These are phyloP conservation scores for Helostoma temminkii DNA, from an alignment of 2,797 vertebrate genomes.

Conservation along the genomic window DNA sequence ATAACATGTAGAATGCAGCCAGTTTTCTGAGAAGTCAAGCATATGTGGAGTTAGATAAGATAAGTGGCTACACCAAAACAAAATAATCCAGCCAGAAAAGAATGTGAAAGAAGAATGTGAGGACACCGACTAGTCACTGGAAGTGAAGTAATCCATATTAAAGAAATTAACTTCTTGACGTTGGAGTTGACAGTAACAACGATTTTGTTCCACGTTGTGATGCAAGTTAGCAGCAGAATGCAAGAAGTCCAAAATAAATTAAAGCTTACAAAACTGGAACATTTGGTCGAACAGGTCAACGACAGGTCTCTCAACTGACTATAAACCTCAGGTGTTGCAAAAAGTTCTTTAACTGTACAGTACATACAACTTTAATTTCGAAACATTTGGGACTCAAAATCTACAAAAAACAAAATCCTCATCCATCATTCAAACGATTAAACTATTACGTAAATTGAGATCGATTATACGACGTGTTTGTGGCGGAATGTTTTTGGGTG, in stretches of 20 bases:
- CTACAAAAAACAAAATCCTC: too few species aligned
- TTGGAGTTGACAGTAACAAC: neutral
- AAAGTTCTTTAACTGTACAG: too few species aligned
- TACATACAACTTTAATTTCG: too few species aligned
- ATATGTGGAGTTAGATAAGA: neutral
- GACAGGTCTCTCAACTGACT: neutral
- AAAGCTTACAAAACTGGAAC: neutral
- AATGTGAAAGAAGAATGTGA: neutral
- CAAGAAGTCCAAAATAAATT: neutral
- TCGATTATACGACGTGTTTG: neutral
- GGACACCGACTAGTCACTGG: neutral
- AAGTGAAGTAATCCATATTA: slow-evolving; percentile 7
- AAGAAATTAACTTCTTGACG: neutral
- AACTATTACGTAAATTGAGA: neutral
- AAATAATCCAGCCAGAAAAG: neutral
- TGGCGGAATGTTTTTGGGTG: neutral
- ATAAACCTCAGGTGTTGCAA: neutral
- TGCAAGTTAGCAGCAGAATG: neutral
- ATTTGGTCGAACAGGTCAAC: neutral
- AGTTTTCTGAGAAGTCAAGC: too few species aligned
- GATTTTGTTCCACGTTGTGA: neutral
- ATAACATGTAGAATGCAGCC: neutral
- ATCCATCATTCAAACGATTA: neutral
- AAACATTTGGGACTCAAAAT: too few species aligned
- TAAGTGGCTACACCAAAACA: neutral